A percentile compares a stretch with the other conserved stretches of the same genome.
Evolutionary conservation across 1,140 invertebrate species (phyloP).

Genomic region (Ditylenchus dipsaci): DNA sequence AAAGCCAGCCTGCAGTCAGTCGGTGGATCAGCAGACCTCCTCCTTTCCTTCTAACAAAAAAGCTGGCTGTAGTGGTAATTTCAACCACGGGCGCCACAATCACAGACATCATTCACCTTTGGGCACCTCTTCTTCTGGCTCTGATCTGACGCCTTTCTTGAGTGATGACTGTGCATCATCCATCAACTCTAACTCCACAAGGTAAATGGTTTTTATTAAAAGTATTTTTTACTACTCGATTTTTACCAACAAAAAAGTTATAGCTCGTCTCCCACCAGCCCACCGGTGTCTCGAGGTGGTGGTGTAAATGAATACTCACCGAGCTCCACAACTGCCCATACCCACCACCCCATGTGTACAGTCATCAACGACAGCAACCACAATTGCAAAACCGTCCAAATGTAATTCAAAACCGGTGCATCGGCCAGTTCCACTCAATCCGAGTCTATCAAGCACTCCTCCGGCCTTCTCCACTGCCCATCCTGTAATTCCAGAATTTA

Average conservation of each 20-base stretch:
- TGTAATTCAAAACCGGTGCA: conserved; percentile 5
- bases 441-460: background rate
- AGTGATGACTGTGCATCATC: conserved; percentile 22
- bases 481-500: background rate
- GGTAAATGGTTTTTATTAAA: conserved; percentile 6
- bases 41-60: background rate
- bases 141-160: conserved; percentile 23
- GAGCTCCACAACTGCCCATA: background rate
- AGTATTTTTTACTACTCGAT: background rate
- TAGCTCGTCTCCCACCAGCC: conserved; percentile 31
- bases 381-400: conserved; percentile 35
- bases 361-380: background rate
- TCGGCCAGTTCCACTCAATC: conserved; percentile 33
- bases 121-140: conserved; percentile 34
- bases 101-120: conserved; percentile 20
- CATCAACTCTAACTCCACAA: conserved; percentile 24
- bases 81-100: conserved; percentile 7
- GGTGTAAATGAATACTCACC: conserved; percentile 10
- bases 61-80: background rate
- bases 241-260: background rate
- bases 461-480: background rate
- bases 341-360: conserved; percentile 19
- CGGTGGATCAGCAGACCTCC: background rate
- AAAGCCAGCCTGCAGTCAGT: background rate
- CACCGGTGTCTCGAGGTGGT: conserved; percentile 22